phyloP scores from a whole-genome alignment of 2,797 vertebrate genomes.

The Sphenodon punctatus region DNA sequence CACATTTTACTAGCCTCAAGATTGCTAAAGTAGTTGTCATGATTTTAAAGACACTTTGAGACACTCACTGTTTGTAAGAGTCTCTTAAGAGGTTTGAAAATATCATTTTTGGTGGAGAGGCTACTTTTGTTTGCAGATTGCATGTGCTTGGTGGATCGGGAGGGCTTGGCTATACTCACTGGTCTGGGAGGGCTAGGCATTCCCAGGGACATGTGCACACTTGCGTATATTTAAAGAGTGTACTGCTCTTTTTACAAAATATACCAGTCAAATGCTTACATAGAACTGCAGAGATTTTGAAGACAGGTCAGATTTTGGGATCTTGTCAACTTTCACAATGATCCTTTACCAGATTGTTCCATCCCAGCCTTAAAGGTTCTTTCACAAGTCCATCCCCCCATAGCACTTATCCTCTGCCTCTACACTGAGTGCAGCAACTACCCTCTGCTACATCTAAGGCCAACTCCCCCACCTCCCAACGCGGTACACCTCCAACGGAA shows the following conservation, averaged over 20 bases:
- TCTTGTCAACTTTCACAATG: background rate
- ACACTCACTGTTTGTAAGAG: background rate
- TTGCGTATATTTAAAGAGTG: background rate
- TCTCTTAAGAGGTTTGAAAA: background rate
- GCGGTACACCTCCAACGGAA: background rate
- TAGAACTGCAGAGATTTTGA: background rate
- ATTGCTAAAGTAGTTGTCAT: background rate
- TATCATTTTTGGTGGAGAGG: background rate
- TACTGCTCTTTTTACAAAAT: background rate
- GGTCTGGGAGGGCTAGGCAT: background rate
- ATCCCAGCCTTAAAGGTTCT: background rate
- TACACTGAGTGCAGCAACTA: background rate
- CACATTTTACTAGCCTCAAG: background rate
- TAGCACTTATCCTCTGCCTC: background rate
- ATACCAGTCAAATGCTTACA: background rate
- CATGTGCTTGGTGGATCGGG: background rate
- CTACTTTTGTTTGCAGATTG: too few species aligned
- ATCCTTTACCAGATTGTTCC: background rate
- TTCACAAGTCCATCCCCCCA: background rate
- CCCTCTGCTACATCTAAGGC: background rate
- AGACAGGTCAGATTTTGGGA: background rate
- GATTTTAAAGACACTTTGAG: constrained; percentile 13
- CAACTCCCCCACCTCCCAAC: background rate
- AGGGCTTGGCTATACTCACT: background rate
- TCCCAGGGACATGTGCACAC: background rate